Evolutionary conservation across 1,140 invertebrate genomes (phyloP).

Genomic region (Mamestra configurata): DNA sequence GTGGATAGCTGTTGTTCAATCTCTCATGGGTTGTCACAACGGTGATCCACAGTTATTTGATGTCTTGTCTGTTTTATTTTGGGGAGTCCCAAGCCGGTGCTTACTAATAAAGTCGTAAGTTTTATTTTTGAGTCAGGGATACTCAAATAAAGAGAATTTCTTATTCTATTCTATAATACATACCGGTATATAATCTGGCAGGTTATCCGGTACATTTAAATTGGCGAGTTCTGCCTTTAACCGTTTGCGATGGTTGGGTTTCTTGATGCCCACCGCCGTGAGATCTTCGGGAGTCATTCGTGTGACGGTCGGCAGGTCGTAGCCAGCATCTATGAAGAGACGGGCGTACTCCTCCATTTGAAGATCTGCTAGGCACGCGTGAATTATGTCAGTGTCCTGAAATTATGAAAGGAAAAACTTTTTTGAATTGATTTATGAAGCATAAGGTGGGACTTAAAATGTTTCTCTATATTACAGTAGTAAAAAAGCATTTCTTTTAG

Average conservation of each 20-base stretch:
- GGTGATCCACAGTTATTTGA: no score
- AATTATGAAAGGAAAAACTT: slow-evolving; percentile 57
- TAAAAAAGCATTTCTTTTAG: no score
- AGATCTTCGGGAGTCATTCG: slow-evolving; percentile 99
- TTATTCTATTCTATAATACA: slow-evolving; percentile 63
- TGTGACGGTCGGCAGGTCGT: slow-evolving; percentile 98
- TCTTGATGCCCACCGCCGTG: slow-evolving; percentile 96
- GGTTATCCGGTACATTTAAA: slow-evolving; percentile 97
- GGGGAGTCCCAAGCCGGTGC: no score
- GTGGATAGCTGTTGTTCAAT: no score
- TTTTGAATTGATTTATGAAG: background rate
- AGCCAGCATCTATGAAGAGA: slow-evolving; percentile 97
- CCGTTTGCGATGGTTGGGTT: slow-evolving; percentile 98
- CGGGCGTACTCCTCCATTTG: slow-evolving; percentile 98
- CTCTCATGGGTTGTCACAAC: no score
- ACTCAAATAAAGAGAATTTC: no score
- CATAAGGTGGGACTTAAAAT: no score
- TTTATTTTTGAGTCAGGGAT: no score
- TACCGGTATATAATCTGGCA: slow-evolving; percentile 97
- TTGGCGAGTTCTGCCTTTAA: slow-evolving; percentile 98
- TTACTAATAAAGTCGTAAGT: no score
- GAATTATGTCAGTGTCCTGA: slow-evolving; percentile 97
- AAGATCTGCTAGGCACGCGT: slow-evolving; percentile 97
- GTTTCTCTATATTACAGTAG: no score
- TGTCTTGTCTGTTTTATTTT: no score